Conservation (phyloP, 35 echinoderm and acorn worm genomes). For the Hemicentrotus pulcherrimus region DNA sequence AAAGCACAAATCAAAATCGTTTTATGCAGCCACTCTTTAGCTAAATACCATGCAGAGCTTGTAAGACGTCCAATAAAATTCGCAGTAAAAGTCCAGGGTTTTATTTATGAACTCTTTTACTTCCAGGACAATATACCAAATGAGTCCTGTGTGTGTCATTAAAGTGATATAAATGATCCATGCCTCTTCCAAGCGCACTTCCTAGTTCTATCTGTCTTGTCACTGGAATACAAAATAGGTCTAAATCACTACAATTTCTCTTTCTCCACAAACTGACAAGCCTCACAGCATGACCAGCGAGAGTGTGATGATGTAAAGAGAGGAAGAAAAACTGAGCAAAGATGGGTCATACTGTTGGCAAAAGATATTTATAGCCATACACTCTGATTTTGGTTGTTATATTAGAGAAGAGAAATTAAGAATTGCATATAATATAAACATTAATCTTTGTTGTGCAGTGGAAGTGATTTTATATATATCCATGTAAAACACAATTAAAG, state of each 20-base stretch:
- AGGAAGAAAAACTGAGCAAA: neutral
- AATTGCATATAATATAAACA: neutral
- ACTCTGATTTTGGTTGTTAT: neutral
- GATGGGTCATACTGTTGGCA: neutral
- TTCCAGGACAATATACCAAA: neutral
- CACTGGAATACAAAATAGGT: slow-evolving; percentile 13
- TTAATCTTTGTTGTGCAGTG: neutral
- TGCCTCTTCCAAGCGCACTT: neutral
- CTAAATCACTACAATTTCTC: neutral
- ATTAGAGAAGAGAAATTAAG: neutral
- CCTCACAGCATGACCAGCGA: neutral
- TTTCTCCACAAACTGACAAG: neutral
- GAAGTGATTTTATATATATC: neutral
- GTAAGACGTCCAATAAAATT: slow-evolving; percentile 5
- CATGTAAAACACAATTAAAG: neutral
- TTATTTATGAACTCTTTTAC: neutral
- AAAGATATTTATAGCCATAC: too few species aligned
- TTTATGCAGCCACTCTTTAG: neutral
- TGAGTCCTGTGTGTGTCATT: slow-evolving; percentile 1
- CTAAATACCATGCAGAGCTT: neutral
- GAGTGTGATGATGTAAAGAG: neutral
- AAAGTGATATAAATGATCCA: slow-evolving; percentile 19
- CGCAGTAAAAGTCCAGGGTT: neutral
- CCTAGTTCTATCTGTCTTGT: neutral
- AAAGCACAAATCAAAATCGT: neutral